phyloP scores from a whole-genome alignment of 2,888 invertebrate genomes.

The Napeogenes inachia region DNA sequence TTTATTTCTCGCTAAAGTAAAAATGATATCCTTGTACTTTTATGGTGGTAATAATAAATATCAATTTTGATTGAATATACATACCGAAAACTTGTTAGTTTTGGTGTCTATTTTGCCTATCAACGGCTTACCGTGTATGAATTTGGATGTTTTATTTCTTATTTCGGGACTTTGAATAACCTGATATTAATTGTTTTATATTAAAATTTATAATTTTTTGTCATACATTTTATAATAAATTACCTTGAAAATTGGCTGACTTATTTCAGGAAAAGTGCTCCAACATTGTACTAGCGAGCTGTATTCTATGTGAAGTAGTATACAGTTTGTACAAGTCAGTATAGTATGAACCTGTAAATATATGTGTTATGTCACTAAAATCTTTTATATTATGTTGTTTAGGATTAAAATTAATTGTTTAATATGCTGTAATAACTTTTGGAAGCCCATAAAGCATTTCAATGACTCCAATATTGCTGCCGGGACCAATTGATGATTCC shows the following conservation, averaged over 20 bases:
- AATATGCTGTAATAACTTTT: slow-evolving; percentile 44
- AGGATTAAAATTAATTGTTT: no score
- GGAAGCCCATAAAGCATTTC: slow-evolving; percentile 73
- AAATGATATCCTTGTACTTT: slow-evolving; percentile 4
- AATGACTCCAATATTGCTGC: slow-evolving; percentile 58
- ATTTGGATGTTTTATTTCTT: slow-evolving; percentile 37
- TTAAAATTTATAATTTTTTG: no score
- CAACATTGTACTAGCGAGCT: slow-evolving; percentile 65
- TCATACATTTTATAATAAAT: no score
- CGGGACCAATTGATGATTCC: slow-evolving; percentile 52
- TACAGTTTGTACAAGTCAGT: slow-evolving; percentile 72
- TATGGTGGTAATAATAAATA: background rate
- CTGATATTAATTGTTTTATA: slow-evolving; percentile 33
- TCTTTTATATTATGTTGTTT: no score
- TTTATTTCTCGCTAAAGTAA: slow-evolving; percentile 65
- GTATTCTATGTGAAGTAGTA: slow-evolving; percentile 69
- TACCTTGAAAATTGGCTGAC: slow-evolving; percentile 58
- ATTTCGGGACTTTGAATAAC: slow-evolving; percentile 48
- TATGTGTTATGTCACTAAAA: no score
- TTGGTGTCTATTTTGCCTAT: slow-evolving; percentile 55
- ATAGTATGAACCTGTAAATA: slow-evolving; percentile 63
- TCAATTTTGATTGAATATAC: slow-evolving; percentile 29
- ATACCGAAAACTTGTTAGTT: slow-evolving; percentile 64
- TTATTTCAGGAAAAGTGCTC: slow-evolving; percentile 70
- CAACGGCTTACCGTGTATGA: slow-evolving; percentile 58